phyloP scores from a whole-genome alignment of 2,113 vertebrate genomes.

The Equus przewalskii region DNA sequence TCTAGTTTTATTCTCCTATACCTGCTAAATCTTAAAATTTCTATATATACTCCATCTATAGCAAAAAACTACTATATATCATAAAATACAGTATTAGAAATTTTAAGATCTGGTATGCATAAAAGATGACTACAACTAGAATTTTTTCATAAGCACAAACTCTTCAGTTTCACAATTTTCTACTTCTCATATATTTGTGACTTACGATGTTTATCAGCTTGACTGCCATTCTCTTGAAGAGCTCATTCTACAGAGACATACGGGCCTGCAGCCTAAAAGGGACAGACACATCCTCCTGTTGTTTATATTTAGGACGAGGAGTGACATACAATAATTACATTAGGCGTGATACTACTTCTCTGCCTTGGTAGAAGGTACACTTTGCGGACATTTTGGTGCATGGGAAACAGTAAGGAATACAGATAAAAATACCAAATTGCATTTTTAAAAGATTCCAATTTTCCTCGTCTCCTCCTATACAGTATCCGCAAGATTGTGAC shows the following conservation, averaged over 20 bases:
- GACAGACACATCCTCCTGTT: not conserved
- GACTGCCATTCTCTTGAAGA: not conserved
- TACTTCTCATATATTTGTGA: not conserved
- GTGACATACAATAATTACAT: not conserved
- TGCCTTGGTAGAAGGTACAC: not conserved
- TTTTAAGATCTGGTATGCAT: not conserved
- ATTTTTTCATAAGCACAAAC: not conserved
- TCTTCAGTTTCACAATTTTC: not conserved
- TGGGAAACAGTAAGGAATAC: not conserved
- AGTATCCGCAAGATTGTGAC: not conserved
- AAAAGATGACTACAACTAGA: constrained; percentile 4
- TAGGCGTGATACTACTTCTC: not conserved
- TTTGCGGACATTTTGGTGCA: not conserved
- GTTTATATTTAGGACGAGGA: not conserved
- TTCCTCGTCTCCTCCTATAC: not conserved
- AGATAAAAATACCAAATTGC: not conserved
- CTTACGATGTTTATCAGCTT: not conserved
- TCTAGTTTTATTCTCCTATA: constrained; percentile 15
- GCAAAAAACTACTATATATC: not conserved
- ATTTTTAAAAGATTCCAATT: not conserved
- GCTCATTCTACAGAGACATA: not conserved
- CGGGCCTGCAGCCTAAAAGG: not conserved
- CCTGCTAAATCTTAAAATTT: constrained; percentile 31
- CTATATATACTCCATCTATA: not conserved
- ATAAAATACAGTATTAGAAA: not conserved